These are phyloP conservation scores for Syngnathus typhle DNA, from an alignment of 2,113 vertebrate species.

Conservation along the genomic window DNA sequence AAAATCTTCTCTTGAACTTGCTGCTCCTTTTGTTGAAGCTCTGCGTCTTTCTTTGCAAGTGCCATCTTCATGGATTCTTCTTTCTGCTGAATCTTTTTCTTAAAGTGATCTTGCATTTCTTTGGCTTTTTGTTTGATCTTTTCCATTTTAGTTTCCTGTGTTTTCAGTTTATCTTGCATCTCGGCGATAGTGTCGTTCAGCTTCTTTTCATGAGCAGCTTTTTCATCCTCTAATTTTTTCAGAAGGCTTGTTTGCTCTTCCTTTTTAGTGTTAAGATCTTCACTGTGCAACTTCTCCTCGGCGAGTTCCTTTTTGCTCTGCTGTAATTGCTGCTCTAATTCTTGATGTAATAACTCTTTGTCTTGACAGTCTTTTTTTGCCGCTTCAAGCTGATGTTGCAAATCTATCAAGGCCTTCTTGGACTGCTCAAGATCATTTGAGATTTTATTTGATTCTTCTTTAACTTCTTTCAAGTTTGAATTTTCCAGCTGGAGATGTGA, in stretches of 20 bases:
- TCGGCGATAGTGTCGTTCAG: constrained; percentile 68
- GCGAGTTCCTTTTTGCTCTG: constrained; percentile 62
- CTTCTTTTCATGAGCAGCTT: constrained; percentile 70
- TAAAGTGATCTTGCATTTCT: constrained; percentile 83
- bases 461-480: constrained; percentile 57
- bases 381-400: constrained; percentile 67
- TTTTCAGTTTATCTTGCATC: constrained; percentile 80
- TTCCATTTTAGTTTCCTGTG: constrained; percentile 81
- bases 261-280: constrained; percentile 62
- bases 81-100: constrained; percentile 82
- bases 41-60: constrained; percentile 79
- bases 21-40: constrained; percentile 81
- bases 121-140: constrained; percentile 82
- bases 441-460: constrained; percentile 52
- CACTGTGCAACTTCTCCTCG: constrained; percentile 70
- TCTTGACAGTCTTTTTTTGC: constrained; percentile 65
- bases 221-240: constrained; percentile 74
- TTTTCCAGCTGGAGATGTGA: constrained; percentile 69
- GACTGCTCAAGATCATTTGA: constrained; percentile 65
- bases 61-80: constrained; percentile 83
- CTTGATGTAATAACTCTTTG: constrained; percentile 68
- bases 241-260: constrained; percentile 62
- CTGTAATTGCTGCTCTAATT: constrained; percentile 63
- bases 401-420: constrained; percentile 62
- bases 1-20: constrained; percentile 82